A percentile compares a stretch with the other conserved stretches of the same genome.
phyloP scores from a whole-genome alignment of 2,113 vertebrate genomes.

The Melanerpes aurifrons region DNA sequence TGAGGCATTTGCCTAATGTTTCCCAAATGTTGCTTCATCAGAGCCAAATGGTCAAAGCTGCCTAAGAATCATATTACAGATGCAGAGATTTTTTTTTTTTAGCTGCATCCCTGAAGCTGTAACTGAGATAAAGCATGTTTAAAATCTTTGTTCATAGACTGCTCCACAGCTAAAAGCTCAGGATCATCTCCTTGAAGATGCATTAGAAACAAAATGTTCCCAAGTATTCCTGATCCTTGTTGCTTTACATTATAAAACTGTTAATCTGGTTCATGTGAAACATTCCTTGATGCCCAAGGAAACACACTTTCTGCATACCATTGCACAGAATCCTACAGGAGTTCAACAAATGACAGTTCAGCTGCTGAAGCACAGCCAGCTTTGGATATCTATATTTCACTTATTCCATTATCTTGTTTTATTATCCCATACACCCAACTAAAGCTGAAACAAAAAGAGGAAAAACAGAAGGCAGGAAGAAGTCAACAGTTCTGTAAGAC shows the following conservation, averaged over 20 bases:
- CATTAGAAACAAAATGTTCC: background rate
- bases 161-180: background rate
- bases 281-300: background rate
- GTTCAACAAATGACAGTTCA: background rate
- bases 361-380: background rate
- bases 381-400: background rate
- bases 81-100: background rate
- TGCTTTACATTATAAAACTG: background rate
- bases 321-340: background rate
- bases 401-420: background rate
- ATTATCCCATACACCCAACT: background rate
- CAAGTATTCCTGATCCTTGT: background rate
- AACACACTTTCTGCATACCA: background rate
- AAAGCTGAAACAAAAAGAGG: background rate
- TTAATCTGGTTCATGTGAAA: background rate
- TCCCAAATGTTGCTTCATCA: constrained; percentile 26
- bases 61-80: background rate
- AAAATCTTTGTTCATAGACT: background rate
- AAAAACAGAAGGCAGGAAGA: background rate
- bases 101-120: background rate
- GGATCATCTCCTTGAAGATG: background rate
- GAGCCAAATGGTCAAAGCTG: background rate
- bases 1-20: background rate
- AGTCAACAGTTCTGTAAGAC: background rate
- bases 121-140: background rate